Base-by-base conservation (phyloP, 2,797 vertebrate genomes). In the Microctenopoma lineatum region DNA sequence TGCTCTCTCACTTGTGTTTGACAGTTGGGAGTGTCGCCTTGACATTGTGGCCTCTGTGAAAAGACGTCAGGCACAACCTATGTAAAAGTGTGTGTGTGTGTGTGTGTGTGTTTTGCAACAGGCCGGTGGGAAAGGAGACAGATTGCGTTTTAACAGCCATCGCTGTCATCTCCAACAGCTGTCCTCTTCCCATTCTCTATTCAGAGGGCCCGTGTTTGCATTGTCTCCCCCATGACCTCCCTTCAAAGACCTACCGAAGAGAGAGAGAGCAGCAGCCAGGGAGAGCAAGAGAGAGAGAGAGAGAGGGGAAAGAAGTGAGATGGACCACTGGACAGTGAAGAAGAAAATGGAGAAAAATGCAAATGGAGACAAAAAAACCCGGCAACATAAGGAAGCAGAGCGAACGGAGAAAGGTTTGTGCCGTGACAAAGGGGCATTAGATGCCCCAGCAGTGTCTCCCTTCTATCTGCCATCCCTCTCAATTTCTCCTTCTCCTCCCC, bases 151-250 rank as follows among this genome's bases (percentile, higher is more conserved):
- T 93, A 94, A 93, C 92, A 93, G 93, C 93, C 91, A 95, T 94
- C 87, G 88, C 92, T 93, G 94, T 94, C 93, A 94, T 95, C 92
- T 92, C 90, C 89, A 94, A 93, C 94, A 95, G 93, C 94, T 95
- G 94, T 94, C 93, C 88, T 89, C 90, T 93, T 94, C 92, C 89
- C 93, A 93, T 91, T 91, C 90, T 90, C 86, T 84, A 93, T 94
- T 94, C 90, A 94, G 74, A 84, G 79, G 73, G 84, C 87, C 90
- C 87, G 88, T 93, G 92, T 93, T 93, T 93, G 93, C 91, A 93
- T 94, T 94, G 93, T 93, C 81, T 90, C 91, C 90, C 88, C 74
- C 83, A 75, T 90, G 86, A 93, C 92, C 89, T 91, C 89, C 88
- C 91, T 84, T 88, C 81, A 86, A 88, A 89, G 87, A 90, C 83